Evolutionary conservation across 1,140 invertebrate genomes (phyloP), one percentile per base, ranked within the genome.

Genomic region (Meteorus sp.): DNA sequence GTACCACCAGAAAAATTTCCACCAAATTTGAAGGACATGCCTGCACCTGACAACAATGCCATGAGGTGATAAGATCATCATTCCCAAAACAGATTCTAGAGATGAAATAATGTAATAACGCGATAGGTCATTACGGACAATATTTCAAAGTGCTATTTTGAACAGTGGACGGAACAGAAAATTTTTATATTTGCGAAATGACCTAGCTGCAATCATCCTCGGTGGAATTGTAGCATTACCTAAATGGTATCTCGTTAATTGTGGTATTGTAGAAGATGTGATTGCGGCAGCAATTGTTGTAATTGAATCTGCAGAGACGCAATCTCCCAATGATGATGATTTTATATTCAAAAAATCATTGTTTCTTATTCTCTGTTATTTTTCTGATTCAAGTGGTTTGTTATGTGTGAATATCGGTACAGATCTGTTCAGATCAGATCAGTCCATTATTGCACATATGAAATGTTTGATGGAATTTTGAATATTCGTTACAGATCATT

Each of bases 201-300:
- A 78, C 44, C 60, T 77, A 8, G 67, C 65, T 7, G 52, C 58
- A 6, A 33, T 75, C 17, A 72, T 78, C 47, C 60, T 77, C n/a
- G 51, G 60, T 9, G 63, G 64, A 23, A 45, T 72, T 9, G 39
- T 68, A 11, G 51, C 43, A 6, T 33, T 67, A 25, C 63, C 71
- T 2, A 55, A 50, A 3, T 77, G 70, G 72, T 51, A 69, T 13
- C 48, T 75, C 2, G 43, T 72, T 31, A 62, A 64, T 15, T 68
- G 54, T 3, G 73, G 70, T 15, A 62, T 78, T 20, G 65, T 63
- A 5, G 64, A 72, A 7, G 67, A 72, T 37, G 27, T 75, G 9
- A 60, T 67, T 9, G 7, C 61, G 11, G 48, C 72, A 13, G 53
- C 64, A 7, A 20, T 60, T n/a, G n/a, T n/a, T n/a, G n/a, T n/a